phyloP scores from a whole-genome alignment of 2,888 invertebrate genomes.

The Lampropteryx suffumata region DNA sequence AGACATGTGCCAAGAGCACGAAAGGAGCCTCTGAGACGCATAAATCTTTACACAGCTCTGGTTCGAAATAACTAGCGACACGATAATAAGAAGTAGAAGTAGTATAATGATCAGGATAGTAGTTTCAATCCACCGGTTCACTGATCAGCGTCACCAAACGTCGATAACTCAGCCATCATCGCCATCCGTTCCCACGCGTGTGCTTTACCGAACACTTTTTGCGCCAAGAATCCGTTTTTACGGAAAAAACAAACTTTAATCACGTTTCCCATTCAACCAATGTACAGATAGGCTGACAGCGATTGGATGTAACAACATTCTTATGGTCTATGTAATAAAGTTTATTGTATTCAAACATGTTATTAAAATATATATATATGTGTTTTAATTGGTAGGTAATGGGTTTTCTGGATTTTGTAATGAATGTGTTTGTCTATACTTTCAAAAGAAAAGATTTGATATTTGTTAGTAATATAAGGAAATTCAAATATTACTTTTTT shows the following conservation, averaged over 20 bases:
- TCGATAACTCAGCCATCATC: slow-evolving; percentile 31
- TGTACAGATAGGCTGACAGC: slow-evolving; percentile 45
- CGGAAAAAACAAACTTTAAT: slow-evolving; percentile 69
- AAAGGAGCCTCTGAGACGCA: too few species aligned
- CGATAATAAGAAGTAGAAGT: too few species aligned
- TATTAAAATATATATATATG: too few species aligned
- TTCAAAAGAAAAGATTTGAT: too few species aligned
- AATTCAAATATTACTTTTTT: too few species aligned
- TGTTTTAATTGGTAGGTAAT: too few species aligned
- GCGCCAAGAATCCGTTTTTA: slow-evolving; percentile 64
- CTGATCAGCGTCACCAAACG: slow-evolving; percentile 36
- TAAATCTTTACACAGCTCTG: too few species aligned
- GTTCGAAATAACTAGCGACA: too few species aligned
- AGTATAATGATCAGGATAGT: background rate
- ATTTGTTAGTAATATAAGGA: too few species aligned
- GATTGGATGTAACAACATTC: slow-evolving; percentile 40
- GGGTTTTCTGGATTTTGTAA: too few species aligned
- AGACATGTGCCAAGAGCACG: too few species aligned
- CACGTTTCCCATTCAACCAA: slow-evolving; percentile 74
- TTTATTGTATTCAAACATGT: background rate
- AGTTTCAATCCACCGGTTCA: slow-evolving; percentile 39
- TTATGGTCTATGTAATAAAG: slow-evolving; percentile 15
- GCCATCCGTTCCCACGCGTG: slow-evolving; percentile 75
- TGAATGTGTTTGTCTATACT: too few species aligned
- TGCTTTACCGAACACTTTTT: slow-evolving; percentile 77